phyloP scores from a whole-genome alignment of 2,797 vertebrate species.

The Notoglanidium macrostoma region DNA sequence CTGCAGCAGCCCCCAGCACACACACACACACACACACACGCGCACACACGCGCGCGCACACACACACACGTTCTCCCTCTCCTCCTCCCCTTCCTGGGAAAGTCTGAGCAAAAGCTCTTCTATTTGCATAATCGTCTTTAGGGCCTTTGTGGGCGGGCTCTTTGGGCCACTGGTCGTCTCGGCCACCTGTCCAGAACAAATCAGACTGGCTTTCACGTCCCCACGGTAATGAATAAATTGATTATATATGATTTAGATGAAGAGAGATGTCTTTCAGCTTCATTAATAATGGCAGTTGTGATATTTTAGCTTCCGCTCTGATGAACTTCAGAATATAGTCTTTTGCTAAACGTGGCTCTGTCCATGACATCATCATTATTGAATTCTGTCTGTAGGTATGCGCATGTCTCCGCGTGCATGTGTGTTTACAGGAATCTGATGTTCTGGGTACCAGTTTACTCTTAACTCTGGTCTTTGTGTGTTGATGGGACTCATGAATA shows the following conservation, averaged over 20 bases:
- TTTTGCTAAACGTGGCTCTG: background rate
- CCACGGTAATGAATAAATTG: conserved; percentile 56
- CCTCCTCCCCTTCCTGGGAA: conserved; percentile 79
- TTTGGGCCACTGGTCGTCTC: conserved; percentile 63
- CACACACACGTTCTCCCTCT: conserved; percentile 56
- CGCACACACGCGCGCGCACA: background rate
- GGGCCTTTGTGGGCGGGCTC: conserved; percentile 76
- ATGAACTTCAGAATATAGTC: background rate
- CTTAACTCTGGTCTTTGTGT: conserved; percentile 17
- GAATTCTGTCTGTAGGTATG: conserved; percentile 3
- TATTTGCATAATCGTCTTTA: conserved; percentile 83
- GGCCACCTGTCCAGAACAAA: conserved; percentile 86
- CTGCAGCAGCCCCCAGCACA: background rate
- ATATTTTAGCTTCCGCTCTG: conserved; percentile 1
- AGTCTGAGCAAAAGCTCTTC: conserved; percentile 69
- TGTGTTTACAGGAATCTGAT: background rate
- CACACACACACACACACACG: conserved; percentile 25
- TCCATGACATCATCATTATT: too few relatives aligned
- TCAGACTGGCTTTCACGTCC: conserved; percentile 58
- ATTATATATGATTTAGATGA: conserved; percentile 57
- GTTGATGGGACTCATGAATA: conserved; percentile 37
- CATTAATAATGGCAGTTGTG: conserved; percentile 3
- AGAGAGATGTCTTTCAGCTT: conserved; percentile 25
- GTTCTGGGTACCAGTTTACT: conserved; percentile 9
- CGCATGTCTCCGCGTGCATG: background rate